phyloP scores from a whole-genome alignment of 2,797 vertebrate species.

The Poeciliopsis gracilis region DNA sequence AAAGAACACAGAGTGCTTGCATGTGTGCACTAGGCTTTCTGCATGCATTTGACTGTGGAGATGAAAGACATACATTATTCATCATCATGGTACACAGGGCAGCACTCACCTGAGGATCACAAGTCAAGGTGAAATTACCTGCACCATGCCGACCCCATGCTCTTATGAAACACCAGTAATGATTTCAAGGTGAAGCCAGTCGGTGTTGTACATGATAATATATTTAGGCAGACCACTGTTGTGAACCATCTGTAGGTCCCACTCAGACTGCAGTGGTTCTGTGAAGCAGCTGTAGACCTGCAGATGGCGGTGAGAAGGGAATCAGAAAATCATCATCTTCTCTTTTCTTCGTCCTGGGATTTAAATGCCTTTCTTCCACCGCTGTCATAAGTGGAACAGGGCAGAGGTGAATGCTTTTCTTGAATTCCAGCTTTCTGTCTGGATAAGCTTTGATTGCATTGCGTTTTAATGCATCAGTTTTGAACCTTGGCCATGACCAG shows the following conservation, averaged over 20 bases:
- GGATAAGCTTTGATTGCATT: conserved; percentile 18
- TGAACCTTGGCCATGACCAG: conserved; percentile 8
- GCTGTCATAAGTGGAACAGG: conserved; percentile 20
- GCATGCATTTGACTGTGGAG: conserved; percentile 33
- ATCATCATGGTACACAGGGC: conserved; percentile 54
- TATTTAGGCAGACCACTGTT: conserved; percentile 81
- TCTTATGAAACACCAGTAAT: conserved; percentile 61
- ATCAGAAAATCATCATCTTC: conserved; percentile 38
- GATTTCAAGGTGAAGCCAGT: conserved; percentile 80
- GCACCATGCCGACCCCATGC: conserved; percentile 45
- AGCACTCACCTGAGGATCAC: conserved; percentile 56
- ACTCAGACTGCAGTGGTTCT: conserved; percentile 69
- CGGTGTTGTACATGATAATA: conserved; percentile 71
- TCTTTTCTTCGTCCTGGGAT: conserved; percentile 47
- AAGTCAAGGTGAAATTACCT: conserved; percentile 69
- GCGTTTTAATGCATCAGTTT: conserved; percentile 38
- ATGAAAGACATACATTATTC: conserved; percentile 67
- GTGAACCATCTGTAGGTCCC: conserved; percentile 78
- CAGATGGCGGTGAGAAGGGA: conserved; percentile 77
- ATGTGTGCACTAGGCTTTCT: conserved; percentile 25
- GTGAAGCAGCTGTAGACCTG: conserved; percentile 82
- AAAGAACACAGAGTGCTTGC: conserved; percentile 15
- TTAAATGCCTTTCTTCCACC: conserved; percentile 4
- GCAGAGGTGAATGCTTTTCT: conserved; percentile 12
- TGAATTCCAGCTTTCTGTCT: conserved; percentile 1